Conservation (phyloP, 2,888 invertebrate genomes). For the Dioctria rufipes region DNA sequence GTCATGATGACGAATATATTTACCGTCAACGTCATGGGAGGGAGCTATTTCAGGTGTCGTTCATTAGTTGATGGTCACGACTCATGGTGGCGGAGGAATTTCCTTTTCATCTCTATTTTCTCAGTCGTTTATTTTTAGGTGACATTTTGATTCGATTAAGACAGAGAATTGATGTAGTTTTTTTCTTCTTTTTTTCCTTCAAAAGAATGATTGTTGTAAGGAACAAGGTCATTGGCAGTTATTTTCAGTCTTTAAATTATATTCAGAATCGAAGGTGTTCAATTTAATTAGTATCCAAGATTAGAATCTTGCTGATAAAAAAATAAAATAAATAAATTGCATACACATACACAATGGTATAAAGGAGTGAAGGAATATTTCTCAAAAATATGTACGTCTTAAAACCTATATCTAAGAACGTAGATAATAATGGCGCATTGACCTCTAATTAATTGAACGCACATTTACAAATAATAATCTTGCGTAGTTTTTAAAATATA, state of each 20-base stretch:
- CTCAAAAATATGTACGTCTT: no score
- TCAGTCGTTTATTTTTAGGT: conserved; percentile 24
- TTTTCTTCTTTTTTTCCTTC: no score
- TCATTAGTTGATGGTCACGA: conserved; percentile 11
- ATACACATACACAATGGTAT: no score
- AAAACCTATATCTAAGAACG: no score
- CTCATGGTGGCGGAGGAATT: conserved; percentile 1
- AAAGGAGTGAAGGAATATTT: no score
- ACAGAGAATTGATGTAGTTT: neutral
- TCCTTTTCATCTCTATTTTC: conserved; percentile 36
- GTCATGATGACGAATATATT: conserved; percentile 1
- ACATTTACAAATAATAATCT: no score
- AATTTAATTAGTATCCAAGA: neutral
- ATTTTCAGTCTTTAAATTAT: conserved; percentile 2
- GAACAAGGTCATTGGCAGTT: conserved; percentile 30
- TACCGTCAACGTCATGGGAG: conserved; percentile 1
- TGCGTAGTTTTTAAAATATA: no score
- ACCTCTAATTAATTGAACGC: neutral
- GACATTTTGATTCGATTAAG: conserved; percentile 27
- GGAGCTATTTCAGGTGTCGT: conserved; percentile 32
- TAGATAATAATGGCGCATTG: neutral
- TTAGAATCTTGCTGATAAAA: no score
- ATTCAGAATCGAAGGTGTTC: neutral
- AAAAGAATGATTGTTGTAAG: neutral
- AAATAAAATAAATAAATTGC: no score